Base-by-base conservation (phyloP, 2,888 invertebrate species). In the Eucriotettix oculatus region DNA sequence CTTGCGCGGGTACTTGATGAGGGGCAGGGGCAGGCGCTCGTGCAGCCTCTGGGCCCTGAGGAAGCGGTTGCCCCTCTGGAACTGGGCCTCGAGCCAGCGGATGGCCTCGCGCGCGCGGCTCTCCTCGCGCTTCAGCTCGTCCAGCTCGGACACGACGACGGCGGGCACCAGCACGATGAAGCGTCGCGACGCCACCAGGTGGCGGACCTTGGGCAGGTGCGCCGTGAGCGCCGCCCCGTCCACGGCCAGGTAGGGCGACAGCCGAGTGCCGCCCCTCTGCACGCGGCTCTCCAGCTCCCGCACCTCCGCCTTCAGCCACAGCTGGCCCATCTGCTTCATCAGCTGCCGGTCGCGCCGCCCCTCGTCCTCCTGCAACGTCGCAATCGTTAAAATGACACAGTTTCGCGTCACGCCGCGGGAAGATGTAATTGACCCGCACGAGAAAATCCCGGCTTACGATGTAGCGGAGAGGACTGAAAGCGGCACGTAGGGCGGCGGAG, bases 241-340 rank as follows among this genome's bases (percentile, higher is more conserved):
- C 1, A 92, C 81, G n/a, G 92, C 91, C 52, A 95, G 78, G 70
- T 93, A 89, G 0, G 93, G 90, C 0, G 92, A 91, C 69, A 87
- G 79, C 48, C 76, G 74, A 17, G 64, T 64, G 52, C 77, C 75
- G 1, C 72, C 72, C 58, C 67, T 66, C 41, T 55, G 40, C 14
- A 86, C 82, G 66, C 84, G 80, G 65, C 79, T 86, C 74, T 95
- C 94, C 64, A 95, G 73, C 64, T 90, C 88, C 54, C 85, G 83
- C 16, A 95, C 93, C 72, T 91, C 93, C 10, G 91, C 88, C 67
- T 85, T 84, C 59, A 96, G 76, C 89, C 95, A 92, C 61, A 95
- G 76, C 67, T 87, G 87, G 3, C 94, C 94, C 83, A 95, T 88
- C 58, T 90, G 85, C 64, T 85, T 81, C 80, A 89, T 85, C 64